Evolutionary conservation across 2,797 vertebrate species (phyloP).

Genomic region (Poliocrania exsul): DNA sequence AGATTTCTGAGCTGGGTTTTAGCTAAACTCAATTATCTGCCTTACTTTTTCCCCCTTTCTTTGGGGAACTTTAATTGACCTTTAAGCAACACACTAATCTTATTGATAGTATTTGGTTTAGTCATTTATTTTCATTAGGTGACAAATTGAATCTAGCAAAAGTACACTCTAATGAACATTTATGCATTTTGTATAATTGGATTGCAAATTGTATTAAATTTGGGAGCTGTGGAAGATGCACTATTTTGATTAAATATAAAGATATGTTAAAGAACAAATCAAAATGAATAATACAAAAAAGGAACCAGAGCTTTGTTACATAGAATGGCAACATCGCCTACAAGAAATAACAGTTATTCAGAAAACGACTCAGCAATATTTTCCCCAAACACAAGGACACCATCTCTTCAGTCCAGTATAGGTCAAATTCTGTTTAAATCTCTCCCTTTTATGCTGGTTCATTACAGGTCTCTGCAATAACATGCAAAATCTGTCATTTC

Average conservation of each 20-base stretch:
- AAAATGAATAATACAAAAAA: background rate
- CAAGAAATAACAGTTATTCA: background rate
- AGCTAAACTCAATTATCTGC: background rate
- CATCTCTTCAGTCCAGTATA: background rate
- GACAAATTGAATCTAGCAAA: slow-evolving; percentile 31
- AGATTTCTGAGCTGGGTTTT: background rate
- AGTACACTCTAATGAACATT: slow-evolving; percentile 44
- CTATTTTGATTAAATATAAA: background rate
- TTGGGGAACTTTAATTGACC: slow-evolving; percentile 43
- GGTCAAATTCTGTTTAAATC: background rate
- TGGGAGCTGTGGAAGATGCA: background rate
- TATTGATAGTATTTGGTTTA: slow-evolving; percentile 26
- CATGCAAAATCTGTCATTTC: background rate
- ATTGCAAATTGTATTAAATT: slow-evolving; percentile 6
- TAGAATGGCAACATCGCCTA: background rate
- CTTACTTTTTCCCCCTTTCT: background rate
- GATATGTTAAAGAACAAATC: background rate
- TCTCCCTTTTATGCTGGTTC: background rate
- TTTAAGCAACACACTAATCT: slow-evolving; percentile 55
- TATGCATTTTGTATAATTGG: slow-evolving; percentile 7
- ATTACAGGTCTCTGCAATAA: background rate
- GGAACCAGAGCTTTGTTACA: background rate
- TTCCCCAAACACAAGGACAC: background rate
- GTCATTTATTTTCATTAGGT: slow-evolving; percentile 62
- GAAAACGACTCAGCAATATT: background rate